Base-by-base conservation (phyloP, 2,888 invertebrate species). In the Dexiosoma caninum region DNA sequence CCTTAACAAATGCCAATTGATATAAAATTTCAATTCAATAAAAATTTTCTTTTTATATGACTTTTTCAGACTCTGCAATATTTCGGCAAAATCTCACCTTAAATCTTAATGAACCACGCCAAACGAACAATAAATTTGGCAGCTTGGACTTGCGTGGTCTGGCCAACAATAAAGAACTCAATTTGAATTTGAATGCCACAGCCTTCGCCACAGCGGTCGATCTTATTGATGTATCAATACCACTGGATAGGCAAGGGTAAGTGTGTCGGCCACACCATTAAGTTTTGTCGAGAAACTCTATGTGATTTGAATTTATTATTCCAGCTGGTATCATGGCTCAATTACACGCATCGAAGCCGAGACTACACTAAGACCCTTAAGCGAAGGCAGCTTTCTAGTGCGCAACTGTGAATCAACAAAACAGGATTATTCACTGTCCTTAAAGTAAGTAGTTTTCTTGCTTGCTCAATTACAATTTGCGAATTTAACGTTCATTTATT, bases 291-390 rank as follows among this genome's bases (percentile, higher is more conserved):
- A 40, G 10, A 32, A 66, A 42, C 1, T 27, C 6, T 35, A 16
- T 35, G n/a, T 8, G n/a, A n/a, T 42, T 0, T 55, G 66, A 40
- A 14, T 30, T 19, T 51, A 10, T 3, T 30, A 12, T 16, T 37
- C 21, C 23, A 96, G 96, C 85, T 98, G 98, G 98, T 98, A 97
- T 91, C 98, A 98, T 90, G 98, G 98, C 82, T 95, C 96, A 83
- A 95, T 98, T 83, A 95, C 96, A 62, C 93, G 98, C 86, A 93
- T 95, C 77, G 97, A 98, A 90, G 98, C 98, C 55, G 98, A 98
- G 91, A 94, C 94, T 88, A 93, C 97, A 83, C 92, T 98, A 60
- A 92, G 96, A 85, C 93, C 95, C 69, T 93, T 96, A 62, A 92
- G 93, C 84, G 98, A 98, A 91, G 98, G 98, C 82, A 97, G 97